These are phyloP conservation scores for Pangasianodon hypophthalmus DNA, from an alignment of 2,113 vertebrate species.

Conservation along the genomic window DNA sequence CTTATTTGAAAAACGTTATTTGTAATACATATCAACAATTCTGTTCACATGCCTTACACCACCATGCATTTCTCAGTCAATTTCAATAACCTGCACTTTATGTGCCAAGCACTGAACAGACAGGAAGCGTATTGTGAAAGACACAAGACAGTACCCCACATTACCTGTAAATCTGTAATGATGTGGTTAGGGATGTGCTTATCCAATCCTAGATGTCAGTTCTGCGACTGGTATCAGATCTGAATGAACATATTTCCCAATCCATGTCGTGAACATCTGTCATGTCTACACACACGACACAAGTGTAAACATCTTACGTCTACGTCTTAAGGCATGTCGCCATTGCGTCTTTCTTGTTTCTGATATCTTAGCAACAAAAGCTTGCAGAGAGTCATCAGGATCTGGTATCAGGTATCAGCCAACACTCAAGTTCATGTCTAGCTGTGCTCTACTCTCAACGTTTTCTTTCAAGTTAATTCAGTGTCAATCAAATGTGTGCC, in stretches of 20 bases:
- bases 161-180: neutral
- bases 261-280: too few relatives aligned
- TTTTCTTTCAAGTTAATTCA: neutral
- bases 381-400: neutral
- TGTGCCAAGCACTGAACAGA: neutral
- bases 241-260: neutral
- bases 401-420: neutral
- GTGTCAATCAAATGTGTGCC: neutral
- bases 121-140: neutral
- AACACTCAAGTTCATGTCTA: neutral
- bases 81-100: neutral
- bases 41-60: neutral
- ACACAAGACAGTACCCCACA: neutral
- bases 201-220: too few relatives aligned
- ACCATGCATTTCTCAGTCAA: neutral
- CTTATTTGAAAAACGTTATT: neutral
- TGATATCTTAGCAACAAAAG: neutral
- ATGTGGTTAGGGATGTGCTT: neutral
- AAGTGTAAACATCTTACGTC: neutral
- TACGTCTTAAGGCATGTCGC: neutral
- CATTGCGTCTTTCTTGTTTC: neutral
- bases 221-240: neutral
- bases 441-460: neutral
- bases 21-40: neutral
- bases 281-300: neutral